Conservation (phyloP, 1,140 invertebrate genomes). For the Dinoponera quadriceps region DNA sequence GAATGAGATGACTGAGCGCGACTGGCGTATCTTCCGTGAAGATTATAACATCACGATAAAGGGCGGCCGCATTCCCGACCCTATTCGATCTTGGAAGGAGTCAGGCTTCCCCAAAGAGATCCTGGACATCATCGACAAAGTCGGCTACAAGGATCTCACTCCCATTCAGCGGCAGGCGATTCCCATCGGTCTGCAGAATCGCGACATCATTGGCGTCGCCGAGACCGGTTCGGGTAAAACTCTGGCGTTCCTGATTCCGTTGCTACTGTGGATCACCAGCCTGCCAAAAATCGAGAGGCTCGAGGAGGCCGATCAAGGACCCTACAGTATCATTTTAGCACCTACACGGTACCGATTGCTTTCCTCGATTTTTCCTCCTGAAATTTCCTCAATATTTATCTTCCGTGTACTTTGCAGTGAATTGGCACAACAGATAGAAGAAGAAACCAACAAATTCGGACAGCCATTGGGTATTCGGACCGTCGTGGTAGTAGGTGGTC, state of each 20-base stretch:
- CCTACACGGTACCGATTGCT: conserved; percentile 90
- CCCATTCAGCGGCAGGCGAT: conserved; percentile 99
- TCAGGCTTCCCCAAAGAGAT: conserved; percentile 96
- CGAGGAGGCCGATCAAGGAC: conserved; percentile 98
- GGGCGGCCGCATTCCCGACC: conserved; percentile 98
- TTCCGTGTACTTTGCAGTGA: conserved; percentile 86
- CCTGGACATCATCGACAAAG: conserved; percentile 97
- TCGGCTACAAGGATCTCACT: conserved; percentile 99
- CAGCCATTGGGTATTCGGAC: conserved; percentile 97
- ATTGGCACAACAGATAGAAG: conserved; percentile 99
- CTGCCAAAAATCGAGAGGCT: conserved; percentile 97
- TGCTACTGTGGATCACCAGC: conserved; percentile 99
- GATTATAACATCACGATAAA: conserved; percentile 99
- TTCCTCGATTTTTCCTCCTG: background rate
- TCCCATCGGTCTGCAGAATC: conserved; percentile 98
- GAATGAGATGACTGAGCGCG: conserved; percentile 99
- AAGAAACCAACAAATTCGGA: conserved; percentile 99
- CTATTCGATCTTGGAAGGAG: conserved; percentile 98
- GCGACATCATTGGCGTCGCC: conserved; percentile 99
- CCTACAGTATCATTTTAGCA: conserved; percentile 99
- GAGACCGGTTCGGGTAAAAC: conserved; percentile 99
- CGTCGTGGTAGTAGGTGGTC: conserved; percentile 98
- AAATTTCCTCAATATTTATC: background rate
- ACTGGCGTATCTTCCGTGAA: conserved; percentile 99
- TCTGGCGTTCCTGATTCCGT: conserved; percentile 98